A percentile compares a stretch with the other conserved stretches of the same genome.
Evolutionary conservation across 2,797 vertebrate species (phyloP).

Genomic region (Nannoperca australis): DNA sequence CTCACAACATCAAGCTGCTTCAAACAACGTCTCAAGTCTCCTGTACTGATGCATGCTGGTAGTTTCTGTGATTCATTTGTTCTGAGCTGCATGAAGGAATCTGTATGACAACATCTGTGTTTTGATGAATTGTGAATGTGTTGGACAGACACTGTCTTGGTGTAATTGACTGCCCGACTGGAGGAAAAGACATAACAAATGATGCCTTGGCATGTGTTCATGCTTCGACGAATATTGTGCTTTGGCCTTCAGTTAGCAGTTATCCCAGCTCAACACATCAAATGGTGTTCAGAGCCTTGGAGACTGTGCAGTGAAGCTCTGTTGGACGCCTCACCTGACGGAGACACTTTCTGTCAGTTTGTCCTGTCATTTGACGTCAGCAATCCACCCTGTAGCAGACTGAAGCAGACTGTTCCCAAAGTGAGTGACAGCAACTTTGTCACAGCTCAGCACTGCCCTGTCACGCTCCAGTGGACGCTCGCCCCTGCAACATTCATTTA

Average conservation of each 20-base stretch:
- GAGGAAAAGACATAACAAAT: not conserved
- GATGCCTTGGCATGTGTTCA: not conserved
- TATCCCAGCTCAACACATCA: too few relatives aligned
- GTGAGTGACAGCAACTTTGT: slow-evolving; percentile 50
- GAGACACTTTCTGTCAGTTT: not conserved
- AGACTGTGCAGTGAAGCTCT: not conserved
- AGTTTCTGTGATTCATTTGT: slow-evolving; percentile 5
- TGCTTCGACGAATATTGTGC: not conserved
- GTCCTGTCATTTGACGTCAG: not conserved
- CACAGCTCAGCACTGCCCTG: slow-evolving; percentile 31
- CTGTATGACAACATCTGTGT: not conserved
- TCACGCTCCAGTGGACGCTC: slow-evolving; percentile 38
- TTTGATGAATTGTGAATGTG: slow-evolving; percentile 17
- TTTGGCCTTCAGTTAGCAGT: not conserved
- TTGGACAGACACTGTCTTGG: not conserved
- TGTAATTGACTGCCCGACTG: not conserved
- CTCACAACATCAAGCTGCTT: not conserved
- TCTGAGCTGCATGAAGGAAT: not conserved
- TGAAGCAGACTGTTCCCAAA: not conserved
- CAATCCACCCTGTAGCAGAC: not conserved
- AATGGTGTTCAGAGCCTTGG: not conserved
- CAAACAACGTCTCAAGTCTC: not conserved
- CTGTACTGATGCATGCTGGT: not conserved
- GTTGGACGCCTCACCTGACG: not conserved
- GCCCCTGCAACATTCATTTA: slow-evolving; percentile 45